A percentile compares a stretch with the other conserved stretches of the same genome.
Evolutionary conservation across 2,797 vertebrate species (phyloP).

Genomic region (Enteromius radiatus): DNA sequence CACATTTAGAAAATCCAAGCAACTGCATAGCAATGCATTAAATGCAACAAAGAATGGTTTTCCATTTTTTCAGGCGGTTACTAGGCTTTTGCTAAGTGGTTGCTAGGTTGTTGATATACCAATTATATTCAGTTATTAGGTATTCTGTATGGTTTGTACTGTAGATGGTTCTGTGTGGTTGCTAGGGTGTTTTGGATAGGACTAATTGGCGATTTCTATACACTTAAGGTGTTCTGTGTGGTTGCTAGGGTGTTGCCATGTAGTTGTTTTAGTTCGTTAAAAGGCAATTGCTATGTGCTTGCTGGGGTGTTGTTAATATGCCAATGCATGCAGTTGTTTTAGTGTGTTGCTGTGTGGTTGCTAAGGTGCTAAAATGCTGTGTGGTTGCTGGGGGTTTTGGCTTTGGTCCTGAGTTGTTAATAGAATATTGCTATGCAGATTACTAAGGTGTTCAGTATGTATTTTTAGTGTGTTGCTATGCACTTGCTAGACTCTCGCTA

Average conservation of each 20-base stretch:
- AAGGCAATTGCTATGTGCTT: not conserved
- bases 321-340: not conserved
- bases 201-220: too few relatives aligned
- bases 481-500: not conserved
- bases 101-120: too few relatives aligned
- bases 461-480: constrained; percentile 3
- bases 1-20: not conserved
- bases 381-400: not conserved
- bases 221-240: not conserved
- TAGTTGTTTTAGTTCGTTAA: not conserved
- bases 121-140: not conserved
- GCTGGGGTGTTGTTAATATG: not conserved
- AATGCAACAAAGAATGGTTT: not conserved
- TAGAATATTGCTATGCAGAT: not conserved
- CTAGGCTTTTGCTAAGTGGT: too few relatives aligned
- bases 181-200: not conserved
- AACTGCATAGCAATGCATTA: not conserved
- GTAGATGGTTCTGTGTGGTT: not conserved
- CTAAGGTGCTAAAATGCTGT: not conserved
- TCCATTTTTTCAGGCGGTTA: too few relatives aligned
- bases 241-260: not conserved
- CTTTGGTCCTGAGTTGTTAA: not conserved
- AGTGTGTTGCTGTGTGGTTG: not conserved
- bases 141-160: not conserved
- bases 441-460: not conserved